These are phyloP conservation scores for Holacanthus passer DNA, from an alignment of 2,113 vertebrate genomes.

Conservation along the genomic window DNA sequence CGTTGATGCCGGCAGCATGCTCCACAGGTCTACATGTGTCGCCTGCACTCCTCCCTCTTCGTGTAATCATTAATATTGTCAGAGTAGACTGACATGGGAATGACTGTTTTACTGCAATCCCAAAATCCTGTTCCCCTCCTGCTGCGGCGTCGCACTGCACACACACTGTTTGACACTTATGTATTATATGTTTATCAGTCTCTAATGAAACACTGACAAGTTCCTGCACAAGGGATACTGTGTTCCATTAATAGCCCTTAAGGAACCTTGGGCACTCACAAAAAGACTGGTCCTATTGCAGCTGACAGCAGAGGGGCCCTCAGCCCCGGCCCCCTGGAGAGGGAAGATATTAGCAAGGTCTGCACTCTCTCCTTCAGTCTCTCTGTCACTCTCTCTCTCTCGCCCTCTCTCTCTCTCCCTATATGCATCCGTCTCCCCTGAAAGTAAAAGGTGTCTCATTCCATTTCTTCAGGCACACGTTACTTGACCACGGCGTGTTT, in stretches of 20 bases:
- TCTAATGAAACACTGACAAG: conserved; percentile 85
- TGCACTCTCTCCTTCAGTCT: conserved; percentile 63
- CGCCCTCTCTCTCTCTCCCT: conserved; percentile 6
- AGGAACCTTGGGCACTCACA: conserved; percentile 81
- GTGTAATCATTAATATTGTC: conserved; percentile 69
- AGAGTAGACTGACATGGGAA: conserved; percentile 70
- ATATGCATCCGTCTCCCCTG: conserved; percentile 65
- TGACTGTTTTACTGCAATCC: conserved; percentile 64
- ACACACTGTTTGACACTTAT: conserved; percentile 77
- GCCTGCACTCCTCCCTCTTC: conserved; percentile 24
- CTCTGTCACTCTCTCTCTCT: conserved; percentile 29
- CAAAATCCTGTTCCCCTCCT: conserved; percentile 66
- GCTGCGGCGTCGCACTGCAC: conserved; percentile 56
- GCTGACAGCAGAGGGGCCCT: conserved; percentile 79
- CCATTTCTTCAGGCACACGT: conserved; percentile 70
- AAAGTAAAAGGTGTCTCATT: conserved; percentile 75
- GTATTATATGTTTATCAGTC: conserved; percentile 82
- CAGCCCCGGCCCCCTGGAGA: conserved; percentile 76
- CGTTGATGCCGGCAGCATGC: conserved; percentile 31
- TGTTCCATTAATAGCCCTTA: conserved; percentile 83
- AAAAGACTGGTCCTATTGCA: conserved; percentile 78
- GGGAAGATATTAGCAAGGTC: conserved; percentile 80
- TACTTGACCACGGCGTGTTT: conserved; percentile 69
- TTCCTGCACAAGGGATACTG: conserved; percentile 77
- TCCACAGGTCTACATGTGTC: conserved; percentile 35